Base-by-base conservation (phyloP, 2,888 invertebrate species). In the Neuroscelio doddi region DNA sequence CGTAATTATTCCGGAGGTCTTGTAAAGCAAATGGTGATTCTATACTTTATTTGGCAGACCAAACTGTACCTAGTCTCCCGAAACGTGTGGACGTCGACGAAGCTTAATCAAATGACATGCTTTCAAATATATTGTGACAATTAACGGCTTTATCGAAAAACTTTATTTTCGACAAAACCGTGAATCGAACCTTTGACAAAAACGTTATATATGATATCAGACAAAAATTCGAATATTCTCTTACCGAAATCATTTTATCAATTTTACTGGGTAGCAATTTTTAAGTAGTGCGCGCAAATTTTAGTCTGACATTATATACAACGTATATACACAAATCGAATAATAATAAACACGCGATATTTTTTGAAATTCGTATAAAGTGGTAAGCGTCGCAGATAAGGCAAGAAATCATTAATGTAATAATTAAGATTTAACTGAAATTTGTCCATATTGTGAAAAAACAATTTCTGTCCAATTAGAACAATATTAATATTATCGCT, bases 381-480 rank as follows among this genome's bases (percentile, higher is more conserved):
- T 55, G 57, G 26, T 57, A 62, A 56, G 63, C 55, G 49, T 49
- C 49, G 52, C 38, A 12, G 29, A 47, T 52, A 58, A 66, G 44
- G 58, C 39, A 53, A 64, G 1, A 68, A 69, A 69, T 66, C 52
- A 69, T 50, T 59, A 58, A 62, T 45, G 64, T 57, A 74, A 52
- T 56, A 38, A 58, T 70, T 74, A 70, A 74, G 70, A 52, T 69
- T 65, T 63, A 69, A 66, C 47, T 70, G 45, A 72, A 69, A 69
- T 67, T 74, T 76, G 74, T 74, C 73, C 74, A 74, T 72, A 74
- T 62, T 68, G 68, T 56, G 67, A 70, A 71, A 73, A 73, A 74
- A 72, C 76, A 74, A 78, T 77, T 80, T 78, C 81, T 80, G 82
- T 81, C 82, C 81, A 81, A 79, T 78, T 81, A 80, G 79, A 82